Percentiles rank a stretch among this genome's conserved stretches.
phyloP scores from a whole-genome alignment of 2,888 invertebrate genomes.

The Ornithoptera priamus region DNA sequence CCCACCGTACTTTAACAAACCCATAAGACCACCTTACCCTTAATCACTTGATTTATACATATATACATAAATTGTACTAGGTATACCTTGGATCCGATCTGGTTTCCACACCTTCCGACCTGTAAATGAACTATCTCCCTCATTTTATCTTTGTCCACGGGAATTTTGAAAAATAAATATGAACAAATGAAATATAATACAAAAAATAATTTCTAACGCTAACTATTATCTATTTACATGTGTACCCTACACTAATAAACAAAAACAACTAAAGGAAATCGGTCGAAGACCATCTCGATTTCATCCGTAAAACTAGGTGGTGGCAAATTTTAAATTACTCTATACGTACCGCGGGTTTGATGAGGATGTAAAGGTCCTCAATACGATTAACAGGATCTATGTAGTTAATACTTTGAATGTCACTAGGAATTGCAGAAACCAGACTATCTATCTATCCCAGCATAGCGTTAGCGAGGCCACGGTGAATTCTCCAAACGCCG shows the following conservation, averaged over 20 bases:
- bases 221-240: constrained; percentile 43
- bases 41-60: background rate
- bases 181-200: constrained; percentile 36
- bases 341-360: no score
- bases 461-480: no score
- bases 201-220: constrained; percentile 39
- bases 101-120: constrained; percentile 79
- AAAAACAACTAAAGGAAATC: constrained; percentile 21
- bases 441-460: no score
- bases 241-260: constrained; percentile 52
- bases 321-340: background rate
- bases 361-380: no score
- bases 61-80: background rate
- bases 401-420: no score
- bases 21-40: no score
- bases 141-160: constrained; percentile 72
- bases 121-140: constrained; percentile 91
- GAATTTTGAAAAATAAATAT: constrained; percentile 50
- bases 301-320: constrained; percentile 19
- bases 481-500: no score
- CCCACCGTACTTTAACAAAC: no score
- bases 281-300: constrained; percentile 13
- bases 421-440: no score
- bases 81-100: constrained; percentile 88
- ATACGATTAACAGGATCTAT: no score